phyloP scores from a whole-genome alignment of 2,797 vertebrate genomes.

The Pipistrellus nathusii region DNA sequence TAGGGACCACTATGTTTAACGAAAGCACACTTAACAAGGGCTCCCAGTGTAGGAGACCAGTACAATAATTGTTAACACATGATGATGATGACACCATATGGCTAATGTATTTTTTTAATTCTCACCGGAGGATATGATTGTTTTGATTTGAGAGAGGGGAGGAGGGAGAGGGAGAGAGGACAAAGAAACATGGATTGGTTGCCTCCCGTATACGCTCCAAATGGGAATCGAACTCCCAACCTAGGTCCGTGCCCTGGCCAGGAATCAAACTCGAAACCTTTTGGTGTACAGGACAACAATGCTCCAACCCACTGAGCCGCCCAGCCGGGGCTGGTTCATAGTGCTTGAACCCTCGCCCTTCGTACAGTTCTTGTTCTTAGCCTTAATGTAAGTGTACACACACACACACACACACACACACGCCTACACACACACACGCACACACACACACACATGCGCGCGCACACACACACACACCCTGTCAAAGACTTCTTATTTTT shows the following conservation, averaged over 20 bases:
- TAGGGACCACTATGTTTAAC: not conserved
- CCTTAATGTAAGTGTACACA: not conserved
- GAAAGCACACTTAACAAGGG: not conserved
- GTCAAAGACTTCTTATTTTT: not conserved
- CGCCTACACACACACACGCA: too few relatives aligned
- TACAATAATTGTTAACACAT: not conserved
- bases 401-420: too few relatives aligned
- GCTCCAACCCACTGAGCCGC: too few relatives aligned
- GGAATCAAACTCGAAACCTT: too few relatives aligned
- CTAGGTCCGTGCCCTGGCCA: not conserved
- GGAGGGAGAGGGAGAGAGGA: not conserved
- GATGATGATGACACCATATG: not conserved
- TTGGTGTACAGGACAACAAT: too few relatives aligned
- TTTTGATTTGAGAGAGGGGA: too few relatives aligned
- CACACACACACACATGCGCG: too few relatives aligned
- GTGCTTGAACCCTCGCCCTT: not conserved
- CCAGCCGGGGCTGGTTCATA: not conserved
- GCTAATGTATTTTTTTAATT: not conserved
- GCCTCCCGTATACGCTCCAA: not conserved
- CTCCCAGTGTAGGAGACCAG: not conserved
- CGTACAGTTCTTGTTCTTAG: not conserved
- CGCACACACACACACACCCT: too few relatives aligned
- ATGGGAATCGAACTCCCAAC: not conserved
- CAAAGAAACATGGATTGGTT: not conserved
- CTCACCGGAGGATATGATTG: too few relatives aligned